Percentiles rank a stretch among this genome's conserved stretches.
Conservation (phyloP, 2,888 invertebrate genomes). For the Prionchulus punctatus region DNA sequence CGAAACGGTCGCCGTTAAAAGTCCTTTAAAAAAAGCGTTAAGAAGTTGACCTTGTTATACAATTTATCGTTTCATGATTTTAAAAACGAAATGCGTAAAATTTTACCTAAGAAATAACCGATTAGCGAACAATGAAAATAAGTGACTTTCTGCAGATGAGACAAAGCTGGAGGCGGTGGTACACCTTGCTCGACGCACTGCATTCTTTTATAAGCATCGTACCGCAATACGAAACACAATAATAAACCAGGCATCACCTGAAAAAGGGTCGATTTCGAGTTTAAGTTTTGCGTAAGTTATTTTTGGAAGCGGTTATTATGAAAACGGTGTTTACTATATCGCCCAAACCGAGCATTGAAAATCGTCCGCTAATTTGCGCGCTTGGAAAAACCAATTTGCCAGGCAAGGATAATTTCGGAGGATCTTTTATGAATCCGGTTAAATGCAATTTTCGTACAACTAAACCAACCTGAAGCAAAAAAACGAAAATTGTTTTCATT, state of each 20-base stretch:
- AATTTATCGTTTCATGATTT: no score
- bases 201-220: conserved; percentile 89
- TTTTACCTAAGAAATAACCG: conserved; percentile 74
- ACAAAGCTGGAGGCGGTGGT: conserved; percentile 26
- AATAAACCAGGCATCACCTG: conserved; percentile 84
- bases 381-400: conserved; percentile 85
- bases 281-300: no score
- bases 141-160: conserved; percentile 42
- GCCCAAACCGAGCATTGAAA: conserved; percentile 72
- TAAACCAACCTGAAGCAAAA: conserved; percentile 52
- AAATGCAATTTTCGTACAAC: conserved; percentile 81
- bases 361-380: conserved; percentile 85
- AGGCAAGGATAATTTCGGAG: conserved; percentile 83
- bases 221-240: conserved; percentile 84
- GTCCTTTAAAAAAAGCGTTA: conserved; percentile 31
- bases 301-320: no score
- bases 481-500: background rate
- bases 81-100: background rate
- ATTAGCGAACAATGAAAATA: conserved; percentile 97
- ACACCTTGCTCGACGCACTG: conserved; percentile 51
- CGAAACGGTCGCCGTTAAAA: conserved; percentile 88
- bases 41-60: background rate
- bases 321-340: conserved; percentile 42
- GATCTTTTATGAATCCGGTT: conserved; percentile 71
- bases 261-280: no score